Evolutionary conservation across 2,888 invertebrate species (phyloP), one percentile per base, ranked within the genome.

Genomic region (Leuctra nigra): DNA sequence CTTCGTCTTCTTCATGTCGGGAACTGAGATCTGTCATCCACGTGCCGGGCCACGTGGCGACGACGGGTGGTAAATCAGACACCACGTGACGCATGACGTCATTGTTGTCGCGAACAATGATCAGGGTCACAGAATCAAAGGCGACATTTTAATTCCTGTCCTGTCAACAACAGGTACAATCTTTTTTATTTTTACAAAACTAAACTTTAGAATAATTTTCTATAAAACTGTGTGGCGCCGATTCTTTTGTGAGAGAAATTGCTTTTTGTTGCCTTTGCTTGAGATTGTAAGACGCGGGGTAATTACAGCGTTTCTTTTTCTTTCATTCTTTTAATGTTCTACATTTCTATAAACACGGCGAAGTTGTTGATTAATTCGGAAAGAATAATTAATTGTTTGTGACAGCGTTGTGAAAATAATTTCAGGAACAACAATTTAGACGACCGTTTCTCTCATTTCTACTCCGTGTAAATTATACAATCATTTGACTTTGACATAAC

Each of bases 231-330:
- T 29, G 29, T 29, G 29, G 29, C 6, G n/a, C 36, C 4, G 20
- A 41, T 41, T 35, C 50, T 50, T 48, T 50, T 50, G 50, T 50
- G 20, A n/a, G 20, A 41, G 18, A 41, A 41, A 41, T 41, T 16
- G 41, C 41, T 41, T 41, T 18, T 18, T 18, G 41, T 20, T n/a
- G n/a, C n/a, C n/a, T n/a, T n/a, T n/a, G n/a, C n/a, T n/a, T n/a
- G n/a, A n/a, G n/a, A n/a, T 7, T 29, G 29, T 29, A 29, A 29
- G 29, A 29, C 11, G 7, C 29, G 29, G 11, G 29, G 7, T 11
- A 29, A 29, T 29, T 29, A 7, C 29, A 29, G 7, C 6, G 29
- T 11, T 6, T 7, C 7, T 29, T 29, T 29, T 29, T 29, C 11
- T 29, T 29, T 29, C n/a, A n/a, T 29, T 29, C 11, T 29, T 29